Evolutionary conservation across 2,113 vertebrate species (phyloP).

Genomic region (Lepisosteus osseus): DNA sequence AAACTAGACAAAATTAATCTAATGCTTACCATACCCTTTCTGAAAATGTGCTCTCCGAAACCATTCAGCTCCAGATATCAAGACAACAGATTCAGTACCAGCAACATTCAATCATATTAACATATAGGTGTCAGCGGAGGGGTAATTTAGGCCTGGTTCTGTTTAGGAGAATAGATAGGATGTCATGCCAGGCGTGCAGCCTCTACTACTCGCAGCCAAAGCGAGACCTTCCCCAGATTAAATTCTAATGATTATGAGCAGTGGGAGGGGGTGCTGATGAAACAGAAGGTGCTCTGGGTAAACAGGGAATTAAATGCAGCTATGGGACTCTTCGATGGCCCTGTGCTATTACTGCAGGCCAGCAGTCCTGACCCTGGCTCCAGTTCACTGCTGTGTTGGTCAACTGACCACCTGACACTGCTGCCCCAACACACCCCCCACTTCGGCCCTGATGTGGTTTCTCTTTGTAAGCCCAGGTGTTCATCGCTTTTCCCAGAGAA

Average conservation of each 20-base stretch:
- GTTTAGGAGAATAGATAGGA: constrained; percentile 39
- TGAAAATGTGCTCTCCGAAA: too few relatives aligned
- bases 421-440: constrained; percentile 13
- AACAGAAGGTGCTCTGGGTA: constrained; percentile 61
- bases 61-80: too few relatives aligned
- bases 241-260: constrained; percentile 35
- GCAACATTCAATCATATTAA: constrained; percentile 69
- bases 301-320: constrained; percentile 29
- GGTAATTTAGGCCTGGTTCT: constrained; percentile 57
- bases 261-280: constrained; percentile 55
- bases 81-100: constrained; percentile 37
- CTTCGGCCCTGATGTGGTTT: constrained; percentile 14
- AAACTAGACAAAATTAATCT: too few relatives aligned
- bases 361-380: constrained; percentile 24
- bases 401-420: background rate
- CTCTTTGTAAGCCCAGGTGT: background rate
- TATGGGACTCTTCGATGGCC: constrained; percentile 3
- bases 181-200: constrained; percentile 45
- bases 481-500: background rate
- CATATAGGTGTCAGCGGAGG: constrained; percentile 59
- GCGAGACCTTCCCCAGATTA: constrained; percentile 36
- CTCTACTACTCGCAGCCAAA: constrained; percentile 12
- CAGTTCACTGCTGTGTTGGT: background rate
- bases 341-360: constrained; percentile 18
- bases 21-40: too few relatives aligned